phyloP scores from a whole-genome alignment of 2,113 vertebrate genomes.

The Nansenia antarctica region DNA sequence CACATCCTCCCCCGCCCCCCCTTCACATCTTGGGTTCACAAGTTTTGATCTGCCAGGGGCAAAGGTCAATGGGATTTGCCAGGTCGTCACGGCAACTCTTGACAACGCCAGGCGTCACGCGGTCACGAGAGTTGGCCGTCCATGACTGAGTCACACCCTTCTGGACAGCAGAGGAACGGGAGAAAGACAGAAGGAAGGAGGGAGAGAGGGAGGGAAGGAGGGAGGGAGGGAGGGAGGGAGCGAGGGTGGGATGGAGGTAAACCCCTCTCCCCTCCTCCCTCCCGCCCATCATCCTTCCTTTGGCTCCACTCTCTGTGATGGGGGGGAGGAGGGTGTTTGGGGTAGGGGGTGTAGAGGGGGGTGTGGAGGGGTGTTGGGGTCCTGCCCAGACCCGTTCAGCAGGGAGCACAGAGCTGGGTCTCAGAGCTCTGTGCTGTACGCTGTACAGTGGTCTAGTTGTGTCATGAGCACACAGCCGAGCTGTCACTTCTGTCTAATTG shows the following conservation, averaged over 20 bases:
- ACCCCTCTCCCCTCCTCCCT: constrained; percentile 28
- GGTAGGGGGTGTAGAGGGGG: constrained; percentile 19
- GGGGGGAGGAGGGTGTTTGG: constrained; percentile 6
- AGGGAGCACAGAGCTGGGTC: constrained; percentile 44
- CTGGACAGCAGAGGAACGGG: constrained; percentile 31
- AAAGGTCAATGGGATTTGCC: constrained; percentile 74
- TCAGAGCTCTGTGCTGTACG: constrained; percentile 34
- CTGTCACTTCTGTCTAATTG: constrained; percentile 79
- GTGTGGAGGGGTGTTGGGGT: constrained; percentile 48
- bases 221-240: constrained; percentile 21
- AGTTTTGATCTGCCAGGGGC: constrained; percentile 69
- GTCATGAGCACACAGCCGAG: constrained; percentile 68
- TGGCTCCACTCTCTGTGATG: constrained; percentile 8
- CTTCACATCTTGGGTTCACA: constrained; percentile 51
- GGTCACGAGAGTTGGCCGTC: constrained; percentile 47
- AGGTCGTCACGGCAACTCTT: constrained; percentile 64
- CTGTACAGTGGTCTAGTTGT: constrained; percentile 66
- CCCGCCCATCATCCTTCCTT: not conserved
- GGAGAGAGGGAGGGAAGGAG: constrained; percentile 15
- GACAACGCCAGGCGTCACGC: constrained; percentile 68
- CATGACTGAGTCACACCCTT: constrained; percentile 57
- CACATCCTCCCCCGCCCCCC: constrained; percentile 24
- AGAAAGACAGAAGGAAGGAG: constrained; percentile 20
- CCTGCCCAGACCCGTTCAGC: constrained; percentile 43
- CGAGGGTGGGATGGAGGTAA: not conserved